These are phyloP conservation scores for Petaurus breviceps DNA, from an alignment of 2,113 vertebrate species.

Conservation along the genomic window DNA sequence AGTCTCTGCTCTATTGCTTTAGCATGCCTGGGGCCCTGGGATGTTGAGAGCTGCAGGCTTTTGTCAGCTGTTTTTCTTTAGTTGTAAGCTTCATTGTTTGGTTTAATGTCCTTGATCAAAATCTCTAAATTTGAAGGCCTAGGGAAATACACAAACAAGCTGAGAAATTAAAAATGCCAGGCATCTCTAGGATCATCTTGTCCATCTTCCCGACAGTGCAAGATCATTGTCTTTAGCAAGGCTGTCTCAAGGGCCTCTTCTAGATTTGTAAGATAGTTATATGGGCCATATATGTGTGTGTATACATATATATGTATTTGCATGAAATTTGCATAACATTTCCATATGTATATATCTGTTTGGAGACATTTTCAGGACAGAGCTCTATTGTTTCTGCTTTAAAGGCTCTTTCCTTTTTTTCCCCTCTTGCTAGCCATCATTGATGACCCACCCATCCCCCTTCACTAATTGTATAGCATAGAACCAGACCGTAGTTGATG, in stretches of 20 bases:
- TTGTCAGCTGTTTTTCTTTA: slow-evolving; percentile 62
- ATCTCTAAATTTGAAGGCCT: slow-evolving; percentile 62
- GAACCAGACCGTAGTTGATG: not conserved
- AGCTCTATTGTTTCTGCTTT: slow-evolving; percentile 13
- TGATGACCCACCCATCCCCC: not conserved
- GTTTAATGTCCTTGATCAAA: slow-evolving; percentile 72
- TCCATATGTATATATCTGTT: slow-evolving; percentile 52
- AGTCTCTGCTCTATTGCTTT: slow-evolving; percentile 53
- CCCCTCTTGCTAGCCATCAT: not conserved
- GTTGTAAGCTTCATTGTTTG: slow-evolving; percentile 63
- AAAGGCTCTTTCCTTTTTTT: not conserved
- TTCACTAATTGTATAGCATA: not conserved
- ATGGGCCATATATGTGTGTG: not conserved
- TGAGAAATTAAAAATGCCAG: slow-evolving; percentile 62
- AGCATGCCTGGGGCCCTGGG: slow-evolving; percentile 20
- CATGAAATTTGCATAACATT: slow-evolving; percentile 71
- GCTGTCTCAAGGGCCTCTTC: slow-evolving; percentile 68
- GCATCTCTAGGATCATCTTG: slow-evolving; percentile 5
- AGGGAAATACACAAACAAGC: slow-evolving; percentile 56
- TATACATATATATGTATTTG: slow-evolving; percentile 36
- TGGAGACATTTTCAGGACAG: slow-evolving; percentile 60
- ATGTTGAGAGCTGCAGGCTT: not conserved
- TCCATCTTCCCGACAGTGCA: slow-evolving; percentile 36
- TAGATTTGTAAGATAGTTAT: slow-evolving; percentile 59
- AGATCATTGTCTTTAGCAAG: not conserved